Evolutionary conservation across 2,797 vertebrate species (phyloP), one percentile per base, ranked within the genome.

Genomic region (Hybognathus amarus): DNA sequence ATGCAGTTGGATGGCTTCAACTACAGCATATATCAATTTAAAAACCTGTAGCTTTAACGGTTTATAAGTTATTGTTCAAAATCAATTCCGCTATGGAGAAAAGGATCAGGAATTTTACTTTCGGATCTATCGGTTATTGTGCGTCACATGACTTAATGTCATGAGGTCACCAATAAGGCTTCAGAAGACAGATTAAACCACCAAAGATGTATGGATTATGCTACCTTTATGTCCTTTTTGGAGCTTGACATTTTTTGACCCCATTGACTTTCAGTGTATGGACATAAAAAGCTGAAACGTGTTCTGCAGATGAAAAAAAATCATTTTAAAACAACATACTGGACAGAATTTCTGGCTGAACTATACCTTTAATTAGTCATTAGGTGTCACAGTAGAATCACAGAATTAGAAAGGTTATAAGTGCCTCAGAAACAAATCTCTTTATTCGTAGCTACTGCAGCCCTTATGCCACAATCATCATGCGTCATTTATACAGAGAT

Each of bases 401-500:
- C 11, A 64, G 42, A 64, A 33, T 52, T 15, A n/a, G 47, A 76
- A 4, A 66, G 73, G 10, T 52, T 74, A 50, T 15, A 52, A n/a
- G 33, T 47, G 45, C 45, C 36, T 27, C n/a, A 6, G 61, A 47
- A 63, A 54, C 59, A 76, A 42, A 56, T 67, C 50, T 6, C 47
- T 76, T 75, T 56, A 27, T 75, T 82, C 0, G 2, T 54, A 54
- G 22, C 56, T 59, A 5, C 52, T 52, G 76, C 67, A 40, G 80
- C 80, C 66, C 47, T 68, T 85, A 80, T 68, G 59, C 76, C 81
- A 80, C 40, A 73, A 69, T 80, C 42, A 64, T 66, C 61, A 71
- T 63, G 40, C 88, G 69, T 92, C 79, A 90, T 91, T 91, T 90
- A 82, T 89, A 90, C 81, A 74, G 73, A 88, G 83, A 88, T 87